Percentiles rank a stretch among this genome's conserved stretches.
Evolutionary conservation across 2,113 vertebrate species (phyloP).

Genomic region (Heterocephalus glaber): DNA sequence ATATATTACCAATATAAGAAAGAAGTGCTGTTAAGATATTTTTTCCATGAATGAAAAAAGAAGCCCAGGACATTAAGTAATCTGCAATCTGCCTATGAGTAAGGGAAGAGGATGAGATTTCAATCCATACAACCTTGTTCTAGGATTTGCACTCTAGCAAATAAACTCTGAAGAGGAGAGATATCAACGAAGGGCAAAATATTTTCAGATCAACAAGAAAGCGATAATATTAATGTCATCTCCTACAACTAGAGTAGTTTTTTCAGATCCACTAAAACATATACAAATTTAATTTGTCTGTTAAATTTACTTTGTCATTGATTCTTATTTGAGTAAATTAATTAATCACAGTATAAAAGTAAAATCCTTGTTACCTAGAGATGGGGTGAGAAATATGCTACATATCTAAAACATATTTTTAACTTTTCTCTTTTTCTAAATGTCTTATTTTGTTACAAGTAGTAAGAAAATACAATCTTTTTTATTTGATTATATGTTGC

Average conservation of each 20-base stretch:
- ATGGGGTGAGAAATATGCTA: background rate
- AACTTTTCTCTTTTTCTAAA: background rate
- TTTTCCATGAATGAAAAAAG: background rate
- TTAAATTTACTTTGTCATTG: background rate
- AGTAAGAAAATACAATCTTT: background rate
- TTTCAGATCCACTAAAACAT: background rate
- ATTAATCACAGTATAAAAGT: background rate
- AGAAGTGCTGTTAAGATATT: background rate
- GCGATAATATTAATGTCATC: background rate
- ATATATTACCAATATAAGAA: background rate
- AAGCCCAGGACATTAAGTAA: background rate
- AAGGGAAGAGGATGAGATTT: background rate
- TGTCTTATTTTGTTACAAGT: background rate
- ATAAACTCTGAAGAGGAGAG: background rate
- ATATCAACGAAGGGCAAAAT: background rate
- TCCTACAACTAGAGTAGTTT: background rate
- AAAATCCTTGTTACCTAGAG: background rate
- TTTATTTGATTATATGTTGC: background rate
- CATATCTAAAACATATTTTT: background rate
- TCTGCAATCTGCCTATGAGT: background rate
- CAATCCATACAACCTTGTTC: background rate
- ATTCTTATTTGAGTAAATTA: background rate
- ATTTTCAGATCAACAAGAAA: background rate
- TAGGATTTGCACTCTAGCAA: background rate
- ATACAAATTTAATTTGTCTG: background rate